Base-by-base conservation (phyloP, 2,797 vertebrate genomes). In the Bovichtus diacanthus region DNA sequence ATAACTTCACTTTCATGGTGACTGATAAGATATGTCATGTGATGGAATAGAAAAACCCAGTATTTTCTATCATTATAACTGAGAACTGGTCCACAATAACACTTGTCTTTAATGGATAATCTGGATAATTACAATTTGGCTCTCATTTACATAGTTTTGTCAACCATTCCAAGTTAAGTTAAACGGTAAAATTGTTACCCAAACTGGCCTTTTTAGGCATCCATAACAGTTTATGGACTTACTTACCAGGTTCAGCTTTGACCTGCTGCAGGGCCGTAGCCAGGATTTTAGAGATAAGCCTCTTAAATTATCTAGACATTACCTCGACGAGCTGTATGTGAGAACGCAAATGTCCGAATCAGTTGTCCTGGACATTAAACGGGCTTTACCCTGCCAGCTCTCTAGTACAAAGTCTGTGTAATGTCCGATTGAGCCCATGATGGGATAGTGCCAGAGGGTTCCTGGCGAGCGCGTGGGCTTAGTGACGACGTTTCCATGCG, bases 21-120 rank as follows among this genome's bases (percentile, higher is more conserved):
- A 66, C 62, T 59, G 86, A 84, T 76, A 65, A 86, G 72, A 58
- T 36, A 11, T 31, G 56, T 41, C 70, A 44, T 11, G 76, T 73
- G 55, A 53, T 10, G 47, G 46, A 51, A 23, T 11, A 46, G 38
- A 27, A 44, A 29, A 60, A 49, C 13, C 4, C 13, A 8, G 25
- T 18, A 3, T 58, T 58, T 66, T 21, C 51, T 29, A 11, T 23
- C 55, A 27, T 19, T 31, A 62, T 18, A 19, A 15, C 15, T 5
- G 7, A 54, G 34, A 39, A 6, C 16, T 31, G 13, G 41, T 61
- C 7, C 53, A 29, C n/a, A 34, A 7, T 50, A 54, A n/a, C 41
- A 53, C n/a, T 49, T 58, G 43, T 27, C 44, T 64, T 47, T 59
- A 27, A 68, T 65, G 21, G 6, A 23, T 46, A 1, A 58, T 27